Evolutionary conservation across 2,888 invertebrate species (phyloP).

Genomic region (Mactromeris polynyma): DNA sequence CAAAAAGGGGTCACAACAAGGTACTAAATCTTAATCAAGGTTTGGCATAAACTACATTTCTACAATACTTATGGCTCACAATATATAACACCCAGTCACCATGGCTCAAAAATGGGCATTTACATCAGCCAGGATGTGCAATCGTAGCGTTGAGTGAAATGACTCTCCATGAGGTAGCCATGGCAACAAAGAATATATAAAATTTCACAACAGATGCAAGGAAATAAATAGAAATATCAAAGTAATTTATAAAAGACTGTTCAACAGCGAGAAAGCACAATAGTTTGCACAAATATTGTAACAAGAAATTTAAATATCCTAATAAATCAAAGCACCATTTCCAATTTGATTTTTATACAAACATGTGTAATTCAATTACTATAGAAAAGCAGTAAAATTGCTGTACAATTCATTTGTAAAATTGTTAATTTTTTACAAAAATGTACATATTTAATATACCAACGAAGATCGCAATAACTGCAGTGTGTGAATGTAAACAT

Average conservation of each 20-base stretch:
- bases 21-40: background rate
- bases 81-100: background rate
- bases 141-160: background rate
- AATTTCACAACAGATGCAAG: background rate
- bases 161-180: background rate
- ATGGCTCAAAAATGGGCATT: background rate
- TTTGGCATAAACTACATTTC: background rate
- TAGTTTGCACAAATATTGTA: background rate
- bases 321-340: background rate
- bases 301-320: background rate
- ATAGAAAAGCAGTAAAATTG: background rate
- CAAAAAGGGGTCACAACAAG: background rate
- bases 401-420: background rate
- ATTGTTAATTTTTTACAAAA: background rate
- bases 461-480: background rate
- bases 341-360: slow-evolving; percentile 2
- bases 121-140: slow-evolving; percentile 4
- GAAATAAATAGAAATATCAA: slow-evolving; percentile 11
- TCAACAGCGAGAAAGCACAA: background rate
- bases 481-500: background rate
- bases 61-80: slow-evolving; percentile 12
- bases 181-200: slow-evolving; percentile 14
- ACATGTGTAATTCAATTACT: background rate
- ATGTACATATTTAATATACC: background rate
- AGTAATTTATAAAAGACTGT: slow-evolving; percentile 4